Conservation (phyloP, 2,797 vertebrate species). For the Ctenopoma multispine region DNA sequence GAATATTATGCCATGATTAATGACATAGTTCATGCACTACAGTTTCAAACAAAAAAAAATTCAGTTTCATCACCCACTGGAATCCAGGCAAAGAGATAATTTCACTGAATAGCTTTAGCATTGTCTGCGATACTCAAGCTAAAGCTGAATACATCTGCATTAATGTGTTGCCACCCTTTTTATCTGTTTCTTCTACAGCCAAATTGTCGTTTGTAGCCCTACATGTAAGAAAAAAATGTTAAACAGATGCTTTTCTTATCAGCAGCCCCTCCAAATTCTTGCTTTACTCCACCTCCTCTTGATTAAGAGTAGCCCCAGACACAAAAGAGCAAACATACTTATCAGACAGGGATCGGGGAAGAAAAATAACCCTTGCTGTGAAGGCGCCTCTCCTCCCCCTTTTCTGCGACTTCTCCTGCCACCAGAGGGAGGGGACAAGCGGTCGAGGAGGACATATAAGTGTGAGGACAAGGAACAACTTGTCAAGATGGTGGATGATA, state of each 20-base stretch:
- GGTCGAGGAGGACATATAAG: conserved; percentile 69
- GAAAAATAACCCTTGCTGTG: conserved; percentile 73
- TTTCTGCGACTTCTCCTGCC: conserved; percentile 47
- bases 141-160: conserved; percentile 69
- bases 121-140: conserved; percentile 36
- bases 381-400: conserved; percentile 52
- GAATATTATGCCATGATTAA: conserved; percentile 9
- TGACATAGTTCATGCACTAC: neutral
- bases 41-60: conserved; percentile 7
- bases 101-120: conserved; percentile 28
- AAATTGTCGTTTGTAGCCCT: conserved; percentile 66
- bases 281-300: conserved; percentile 65
- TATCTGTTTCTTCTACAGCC: conserved; percentile 47
- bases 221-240: conserved; percentile 63
- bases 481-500: conserved; percentile 81
- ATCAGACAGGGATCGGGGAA: conserved; percentile 73
- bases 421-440: conserved; percentile 44
- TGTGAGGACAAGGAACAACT: conserved; percentile 74
- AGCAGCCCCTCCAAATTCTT: conserved; percentile 56
- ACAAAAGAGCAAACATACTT: conserved; percentile 81
- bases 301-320: conserved; percentile 76
- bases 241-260: conserved; percentile 74
- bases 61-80: conserved; percentile 23
- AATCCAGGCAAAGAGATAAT: conserved; percentile 29
- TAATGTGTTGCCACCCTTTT: conserved; percentile 47